phyloP scores from a whole-genome alignment of 2,888 invertebrate genomes.

The Diploptera punctata region DNA sequence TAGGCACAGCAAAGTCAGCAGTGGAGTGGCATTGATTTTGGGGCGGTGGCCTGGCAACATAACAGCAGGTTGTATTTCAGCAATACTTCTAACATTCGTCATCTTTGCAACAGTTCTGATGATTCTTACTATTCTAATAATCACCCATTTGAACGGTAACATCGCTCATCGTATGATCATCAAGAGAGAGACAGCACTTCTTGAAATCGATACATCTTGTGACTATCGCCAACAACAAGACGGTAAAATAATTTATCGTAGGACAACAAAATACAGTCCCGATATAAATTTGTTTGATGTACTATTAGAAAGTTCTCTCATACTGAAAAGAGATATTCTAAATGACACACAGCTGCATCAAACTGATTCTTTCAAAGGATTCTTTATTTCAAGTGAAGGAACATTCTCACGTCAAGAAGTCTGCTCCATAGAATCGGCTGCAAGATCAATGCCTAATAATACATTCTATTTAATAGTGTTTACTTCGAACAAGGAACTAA shows the following conservation, averaged over 20 bases:
- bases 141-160: neutral
- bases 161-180: neutral
- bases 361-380: neutral
- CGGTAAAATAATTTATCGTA: too few species aligned
- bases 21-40: neutral
- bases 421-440: neutral
- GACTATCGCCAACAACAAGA: neutral
- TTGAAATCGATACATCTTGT: neutral
- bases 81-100: neutral
- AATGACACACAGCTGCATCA: too few species aligned
- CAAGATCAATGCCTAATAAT: neutral
- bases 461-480: neutral
- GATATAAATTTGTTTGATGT: too few species aligned
- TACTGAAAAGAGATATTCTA: too few species aligned
- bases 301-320: too few species aligned
- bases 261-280: neutral
- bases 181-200: neutral
- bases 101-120: neutral
- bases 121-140: neutral
- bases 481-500: neutral
- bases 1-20: neutral
- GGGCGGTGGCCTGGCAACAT: neutral
- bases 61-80: neutral
- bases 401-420: neutral
- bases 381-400: neutral